These are phyloP conservation scores for Natrix natrix DNA, from an alignment of 2,797 vertebrate genomes.

Conservation along the genomic window DNA sequence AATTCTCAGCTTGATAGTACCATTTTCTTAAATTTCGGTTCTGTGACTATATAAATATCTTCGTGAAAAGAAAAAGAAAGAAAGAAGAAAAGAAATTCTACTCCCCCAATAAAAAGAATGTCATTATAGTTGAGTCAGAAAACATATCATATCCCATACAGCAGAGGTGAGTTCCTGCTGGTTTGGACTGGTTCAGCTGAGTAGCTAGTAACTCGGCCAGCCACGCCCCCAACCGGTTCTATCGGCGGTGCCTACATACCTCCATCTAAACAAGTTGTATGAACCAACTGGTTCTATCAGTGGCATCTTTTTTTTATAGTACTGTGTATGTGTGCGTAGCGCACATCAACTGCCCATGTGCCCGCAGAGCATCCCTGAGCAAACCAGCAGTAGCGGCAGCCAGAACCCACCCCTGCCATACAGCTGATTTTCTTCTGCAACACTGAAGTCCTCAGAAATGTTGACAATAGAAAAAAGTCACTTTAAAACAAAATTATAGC, in stretches of 20 bases:
- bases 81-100: not conserved
- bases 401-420: not conserved
- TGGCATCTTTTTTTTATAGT: too few relatives aligned
- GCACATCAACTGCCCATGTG: too few relatives aligned
- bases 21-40: not conserved
- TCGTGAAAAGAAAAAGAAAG: not conserved
- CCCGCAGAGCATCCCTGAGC: too few relatives aligned
- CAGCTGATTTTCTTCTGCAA: conserved; percentile 10
- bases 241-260: too few relatives aligned
- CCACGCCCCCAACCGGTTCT: too few relatives aligned
- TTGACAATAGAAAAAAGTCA: not conserved
- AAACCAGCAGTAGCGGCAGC: too few relatives aligned
- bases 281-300: too few relatives aligned
- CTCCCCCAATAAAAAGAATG: not conserved
- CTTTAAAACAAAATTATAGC: conserved; percentile 8
- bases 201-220: too few relatives aligned
- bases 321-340: too few relatives aligned
- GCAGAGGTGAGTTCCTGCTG: not conserved
- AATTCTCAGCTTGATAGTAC: not conserved
- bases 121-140: not conserved
- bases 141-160: not conserved
- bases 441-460: not conserved
- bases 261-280: too few relatives aligned
- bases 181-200: too few relatives aligned
- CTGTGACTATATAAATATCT: not conserved